Evolutionary conservation across 2,888 invertebrate genomes (phyloP), one percentile per base, ranked within the genome.

Genomic region (Agonopterix heracliana): DNA sequence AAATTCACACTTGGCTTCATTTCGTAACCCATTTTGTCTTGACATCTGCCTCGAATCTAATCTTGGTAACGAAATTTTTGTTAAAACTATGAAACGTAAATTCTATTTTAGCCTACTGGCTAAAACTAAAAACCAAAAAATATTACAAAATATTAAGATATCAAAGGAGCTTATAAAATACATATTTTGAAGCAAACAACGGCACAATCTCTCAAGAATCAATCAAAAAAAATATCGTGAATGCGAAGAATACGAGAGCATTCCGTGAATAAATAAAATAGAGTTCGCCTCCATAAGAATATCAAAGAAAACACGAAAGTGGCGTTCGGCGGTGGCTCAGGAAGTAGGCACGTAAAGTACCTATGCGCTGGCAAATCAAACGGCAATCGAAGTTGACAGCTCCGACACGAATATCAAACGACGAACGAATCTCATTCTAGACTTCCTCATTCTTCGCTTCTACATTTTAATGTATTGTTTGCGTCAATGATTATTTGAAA

Each of bases 1-100:
- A 44, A 43, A 45, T 51, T 51, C 47, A 48, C 51, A 51, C 45
- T 45, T 48, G 48, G 35, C 44, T 44, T 48, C 46, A 52, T 52
- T 52, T 52, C 45, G 42, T 42, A 40, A 45, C 26, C 44, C 8
- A 44, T 41, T 46, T 50, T 34, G 40, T 46, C 49, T 11, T 9
- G 10, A 36, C 34, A 8, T 11, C 41, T 9, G 41, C n/a, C 41
- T 41, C 10, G 12, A 41, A 12, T 26, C 5, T 26, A 26, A 26
- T 26, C 7, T 3, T 17, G 17, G 17, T 17, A 17, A 17, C 26
- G 26, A 26, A 26, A 5, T 5, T 26, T 26, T 26, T 26, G 26
- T 26, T 17, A 26, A 5, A 26, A 26, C 1, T 5, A 26, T 26
- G 26, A 26, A 26, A 5, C 7, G 26, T 26, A 26, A 26, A 26